A percentile compares a stretch with the other conserved stretches of the same genome.
Conservation (phyloP, 1,140 invertebrate species). For the Pogonomyrmex barbatus region DNA sequence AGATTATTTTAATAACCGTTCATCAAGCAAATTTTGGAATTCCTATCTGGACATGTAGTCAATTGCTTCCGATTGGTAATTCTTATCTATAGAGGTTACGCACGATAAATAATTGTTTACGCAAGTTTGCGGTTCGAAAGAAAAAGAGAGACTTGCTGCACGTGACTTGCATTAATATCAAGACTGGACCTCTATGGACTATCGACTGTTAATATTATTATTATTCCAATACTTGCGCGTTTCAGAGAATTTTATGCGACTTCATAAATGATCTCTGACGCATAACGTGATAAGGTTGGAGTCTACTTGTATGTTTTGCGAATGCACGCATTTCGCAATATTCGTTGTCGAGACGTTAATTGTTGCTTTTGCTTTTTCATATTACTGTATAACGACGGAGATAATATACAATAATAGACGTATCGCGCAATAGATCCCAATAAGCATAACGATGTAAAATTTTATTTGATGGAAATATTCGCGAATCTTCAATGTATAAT, state of each 20-base stretch:
- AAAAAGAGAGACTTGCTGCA: constrained; percentile 36
- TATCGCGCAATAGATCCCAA: background rate
- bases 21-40: background rate
- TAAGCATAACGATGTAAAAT: background rate
- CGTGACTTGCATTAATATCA: constrained; percentile 72
- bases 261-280: background rate
- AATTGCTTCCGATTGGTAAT: constrained; percentile 10
- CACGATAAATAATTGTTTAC: constrained; percentile 50
- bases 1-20: background rate
- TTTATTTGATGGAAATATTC: background rate
- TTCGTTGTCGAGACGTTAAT: background rate
- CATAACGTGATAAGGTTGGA: constrained; percentile 11
- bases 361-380: background rate
- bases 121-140: background rate
- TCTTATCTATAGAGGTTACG: constrained; percentile 9
- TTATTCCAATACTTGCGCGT: constrained; percentile 76
- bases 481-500: background rate
- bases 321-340: background rate
- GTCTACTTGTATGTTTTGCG: constrained; percentile 38
- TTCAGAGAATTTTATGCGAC: constrained; percentile 22
- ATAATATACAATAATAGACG: background rate
- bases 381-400: background rate
- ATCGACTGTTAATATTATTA: constrained; percentile 78
- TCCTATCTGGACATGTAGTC: background rate
- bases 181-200: constrained; percentile 66